These are phyloP conservation scores for Myotis lucifugus DNA, from an alignment of 2,113 vertebrate species.

Conservation along the genomic window DNA sequence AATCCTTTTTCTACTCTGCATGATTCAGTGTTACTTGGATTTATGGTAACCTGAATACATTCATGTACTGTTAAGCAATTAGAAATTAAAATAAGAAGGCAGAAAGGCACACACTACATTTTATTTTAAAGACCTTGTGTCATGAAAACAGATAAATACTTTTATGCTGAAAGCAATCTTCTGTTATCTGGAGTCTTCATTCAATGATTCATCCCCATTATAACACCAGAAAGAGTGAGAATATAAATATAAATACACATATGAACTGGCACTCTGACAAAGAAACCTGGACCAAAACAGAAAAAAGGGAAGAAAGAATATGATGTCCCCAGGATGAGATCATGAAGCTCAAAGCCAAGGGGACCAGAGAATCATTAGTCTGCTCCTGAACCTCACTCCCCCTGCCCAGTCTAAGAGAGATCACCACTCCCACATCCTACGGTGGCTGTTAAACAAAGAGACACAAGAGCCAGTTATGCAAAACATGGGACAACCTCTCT, in stretches of 20 bases:
- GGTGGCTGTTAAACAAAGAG: not conserved
- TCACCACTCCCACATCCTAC: not conserved
- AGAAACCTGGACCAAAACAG: not conserved
- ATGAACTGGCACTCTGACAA: not conserved
- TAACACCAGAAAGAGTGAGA: not conserved
- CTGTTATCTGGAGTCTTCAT: not conserved
- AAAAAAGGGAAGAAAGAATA: not conserved
- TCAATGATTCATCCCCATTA: not conserved
- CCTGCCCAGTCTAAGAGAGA: not conserved
- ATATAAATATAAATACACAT: no score
- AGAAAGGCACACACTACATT: not conserved
- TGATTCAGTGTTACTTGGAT: no score
- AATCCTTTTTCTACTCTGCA: not conserved
- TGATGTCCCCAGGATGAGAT: not conserved
- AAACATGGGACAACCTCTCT: not conserved
- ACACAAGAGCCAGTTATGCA: not conserved
- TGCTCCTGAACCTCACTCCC: not conserved
- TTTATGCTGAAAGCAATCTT: not conserved
- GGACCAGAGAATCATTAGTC: not conserved
- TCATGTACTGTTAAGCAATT: not conserved
- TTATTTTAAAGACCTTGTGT: not conserved
- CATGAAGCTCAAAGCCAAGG: not conserved
- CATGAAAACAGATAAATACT: not conserved
- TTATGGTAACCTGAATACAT: not conserved
- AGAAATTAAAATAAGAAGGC: not conserved